Percentiles rank a stretch among this genome's conserved stretches.
phyloP scores from a whole-genome alignment of 2,113 vertebrate species.

The Plotosus lineatus region DNA sequence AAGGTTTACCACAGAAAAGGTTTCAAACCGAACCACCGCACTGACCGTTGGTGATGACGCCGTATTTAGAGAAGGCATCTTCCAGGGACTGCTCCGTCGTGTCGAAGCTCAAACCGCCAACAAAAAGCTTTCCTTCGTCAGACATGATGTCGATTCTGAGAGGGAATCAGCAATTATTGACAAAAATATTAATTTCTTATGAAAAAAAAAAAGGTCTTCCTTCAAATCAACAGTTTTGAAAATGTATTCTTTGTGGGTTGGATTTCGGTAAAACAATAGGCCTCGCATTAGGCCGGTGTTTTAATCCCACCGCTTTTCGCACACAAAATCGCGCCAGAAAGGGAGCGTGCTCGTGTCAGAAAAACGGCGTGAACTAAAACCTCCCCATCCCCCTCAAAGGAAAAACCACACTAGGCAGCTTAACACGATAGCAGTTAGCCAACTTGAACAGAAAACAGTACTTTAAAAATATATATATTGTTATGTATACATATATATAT shows the following conservation, averaged over 20 bases:
- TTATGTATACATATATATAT: no score
- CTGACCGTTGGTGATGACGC: constrained; percentile 89
- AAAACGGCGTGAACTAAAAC: neutral
- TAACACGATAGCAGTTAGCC: neutral
- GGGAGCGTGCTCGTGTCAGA: neutral
- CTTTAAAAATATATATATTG: no score
- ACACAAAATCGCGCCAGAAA: constrained; percentile 8
- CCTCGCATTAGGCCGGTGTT: neutral
- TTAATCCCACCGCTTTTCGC: constrained; percentile 7
- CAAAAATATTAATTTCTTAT: neutral
- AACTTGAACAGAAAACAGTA: neutral
- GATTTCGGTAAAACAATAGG: constrained; percentile 34
- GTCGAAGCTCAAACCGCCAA: constrained; percentile 93
- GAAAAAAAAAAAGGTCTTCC: neutral
- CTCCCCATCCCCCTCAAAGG: neutral
- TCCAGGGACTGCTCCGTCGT: constrained; percentile 90
- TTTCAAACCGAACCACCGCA: neutral
- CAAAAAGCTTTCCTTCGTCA: constrained; percentile 93
- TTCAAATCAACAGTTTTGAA: neutral
- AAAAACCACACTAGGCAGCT: neutral
- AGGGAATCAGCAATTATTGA: neutral
- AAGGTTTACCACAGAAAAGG: neutral
- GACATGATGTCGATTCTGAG: constrained; percentile 76
- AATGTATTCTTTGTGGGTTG: neutral
- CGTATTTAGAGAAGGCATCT: constrained; percentile 92